Evolutionary conservation across 2,888 invertebrate genomes (phyloP), one percentile per base, ranked within the genome.

Genomic region (Himalopsyche anomala): DNA sequence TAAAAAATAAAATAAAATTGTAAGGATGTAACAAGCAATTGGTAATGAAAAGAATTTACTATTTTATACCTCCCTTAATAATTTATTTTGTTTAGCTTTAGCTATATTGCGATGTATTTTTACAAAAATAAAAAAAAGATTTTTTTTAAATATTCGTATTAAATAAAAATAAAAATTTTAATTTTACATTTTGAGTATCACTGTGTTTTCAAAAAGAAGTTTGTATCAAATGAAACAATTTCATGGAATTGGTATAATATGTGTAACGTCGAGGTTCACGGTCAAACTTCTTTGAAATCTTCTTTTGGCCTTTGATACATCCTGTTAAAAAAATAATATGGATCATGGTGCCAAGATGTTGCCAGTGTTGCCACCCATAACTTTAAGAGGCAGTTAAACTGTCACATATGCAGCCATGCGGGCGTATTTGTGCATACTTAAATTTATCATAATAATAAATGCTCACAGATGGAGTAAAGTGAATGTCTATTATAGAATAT

Each of bases 271-370:
- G 56, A 56, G n/a, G 56, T 56, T 56, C 56, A 56, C 19, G 56
- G 56, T 62, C 62, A 62, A 62, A 62, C 62, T 19, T 62, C 9
- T 62, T 62, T 62, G 62, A 62, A 62, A 62, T 62, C 62, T 62
- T 62, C 62, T 62, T 62, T 62, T 62, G 62, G 62, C 62, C 62
- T 62, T 62, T 62, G n/a, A 62, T 62, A 62, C 62, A 62, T 62
- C 62, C 62, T 62, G 62, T 62, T 62, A 19, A 62, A 51, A 45
- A 62, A 19, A n/a, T 62, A 62, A 62, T 62, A 62, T 62, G 62
- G 62, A 62, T 62, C 62, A 62, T 62, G 28, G 62, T 19, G 8
- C 28, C 8, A 62, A 62, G 28, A 62, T 62, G 62, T 62, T 62
- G 62, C 19, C 15, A 62, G 9, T 62, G 62, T 62, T 62, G 62